phyloP scores from a whole-genome alignment of 2,113 vertebrate species.

The Anser brachyrhynchus region DNA sequence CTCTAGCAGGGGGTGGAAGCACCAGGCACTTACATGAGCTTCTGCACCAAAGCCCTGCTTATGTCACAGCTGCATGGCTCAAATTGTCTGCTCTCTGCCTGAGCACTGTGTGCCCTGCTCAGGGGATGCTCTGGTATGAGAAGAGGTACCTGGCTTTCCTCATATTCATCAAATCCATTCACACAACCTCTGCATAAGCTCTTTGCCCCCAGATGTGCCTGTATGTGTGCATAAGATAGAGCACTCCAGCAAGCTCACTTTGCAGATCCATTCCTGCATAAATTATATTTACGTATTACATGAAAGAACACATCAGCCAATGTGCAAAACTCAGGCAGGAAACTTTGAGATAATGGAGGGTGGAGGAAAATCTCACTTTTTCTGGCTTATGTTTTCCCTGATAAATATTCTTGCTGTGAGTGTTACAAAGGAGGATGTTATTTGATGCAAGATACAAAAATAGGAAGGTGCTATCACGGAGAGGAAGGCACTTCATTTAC shows the following conservation, averaged over 20 bases:
- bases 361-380: conserved; percentile 2
- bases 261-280: background rate
- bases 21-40: fast-evolving
- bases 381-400: conserved; percentile 57
- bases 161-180: background rate
- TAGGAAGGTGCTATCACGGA: conserved; percentile 44
- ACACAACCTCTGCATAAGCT: background rate
- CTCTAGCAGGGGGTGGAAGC: background rate
- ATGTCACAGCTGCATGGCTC: fast-evolving
- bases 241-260: fast-evolving
- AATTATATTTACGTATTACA: conserved; percentile 47
- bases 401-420: conserved; percentile 70
- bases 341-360: conserved; percentile 39
- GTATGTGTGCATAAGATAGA: fast-evolving
- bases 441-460: conserved; percentile 55
- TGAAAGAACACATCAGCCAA: conserved; percentile 45
- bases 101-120: background rate
- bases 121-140: background rate
- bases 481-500: conserved; percentile 32
- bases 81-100: background rate
- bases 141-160: background rate
- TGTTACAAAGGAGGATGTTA: conserved; percentile 52
- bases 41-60: background rate
- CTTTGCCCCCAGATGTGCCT: background rate
- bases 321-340: conserved; percentile 50